Base-by-base conservation (phyloP, 2,797 vertebrate species). In the Lerista edwardsae region DNA sequence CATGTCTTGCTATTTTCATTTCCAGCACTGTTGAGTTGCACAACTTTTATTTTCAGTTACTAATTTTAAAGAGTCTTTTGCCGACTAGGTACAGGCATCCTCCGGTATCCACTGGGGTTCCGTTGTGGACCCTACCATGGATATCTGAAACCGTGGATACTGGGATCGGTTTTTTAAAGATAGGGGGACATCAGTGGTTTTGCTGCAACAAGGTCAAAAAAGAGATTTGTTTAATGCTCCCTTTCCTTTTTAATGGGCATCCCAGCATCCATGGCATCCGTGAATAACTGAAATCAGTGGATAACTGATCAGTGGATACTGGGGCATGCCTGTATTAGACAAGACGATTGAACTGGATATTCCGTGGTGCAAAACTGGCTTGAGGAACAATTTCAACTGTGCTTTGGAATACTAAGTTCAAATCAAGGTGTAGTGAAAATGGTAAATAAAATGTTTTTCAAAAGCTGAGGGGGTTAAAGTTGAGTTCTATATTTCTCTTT, bases 41-140 rank as follows among this genome's bases (percentile, higher is more conserved):
- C 55, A 59, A 41, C 85, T 88, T 92, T 90, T 41, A 83, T 14
- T 81, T 91, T 71, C 80, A 77, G 83, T 91, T 77, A 84, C 36
- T 17, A 19, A 82, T 59, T 82, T 71, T 64, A 90, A 83, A 86
- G 23, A 79, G 73, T 78, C 57, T 87, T 90, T 90, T 82, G 59
- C 75, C n/a, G n/a, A n/a, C n/a, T n/a, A n/a, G n/a, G n/a, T n/a
- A n/a, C n/a, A n/a, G n/a, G n/a, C n/a, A n/a, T n/a, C n/a, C n/a
- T n/a, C n/a, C n/a, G n/a, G n/a, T n/a, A n/a, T n/a, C n/a, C n/a
- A n/a, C n/a, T n/a, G n/a, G n/a, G n/a, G n/a, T n/a, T n/a, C n/a
- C n/a, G n/a, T n/a, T n/a, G n/a, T n/a, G n/a, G n/a, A n/a, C n/a
- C n/a, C n/a, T n/a, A n/a, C n/a, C n/a, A n/a, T n/a, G n/a, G n/a